These are phyloP conservation scores for Glossophaga mutica DNA, from an alignment of 2,797 vertebrate species.

Conservation along the genomic window DNA sequence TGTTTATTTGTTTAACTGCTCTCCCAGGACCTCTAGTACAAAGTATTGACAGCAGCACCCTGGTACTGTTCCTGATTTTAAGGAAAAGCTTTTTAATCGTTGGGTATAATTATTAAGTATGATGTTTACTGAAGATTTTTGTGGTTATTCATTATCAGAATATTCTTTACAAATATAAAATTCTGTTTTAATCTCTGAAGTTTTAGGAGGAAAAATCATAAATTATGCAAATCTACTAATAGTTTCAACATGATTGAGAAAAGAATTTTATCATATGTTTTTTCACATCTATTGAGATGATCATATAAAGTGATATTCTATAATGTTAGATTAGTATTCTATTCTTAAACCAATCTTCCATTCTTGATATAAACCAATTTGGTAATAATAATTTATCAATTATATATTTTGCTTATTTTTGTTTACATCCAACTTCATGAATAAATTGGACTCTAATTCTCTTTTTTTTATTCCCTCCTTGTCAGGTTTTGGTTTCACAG, in stretches of 20 bases:
- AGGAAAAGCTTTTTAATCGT: not conserved
- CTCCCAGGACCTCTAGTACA: not conserved
- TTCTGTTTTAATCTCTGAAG: not conserved
- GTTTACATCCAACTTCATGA: not conserved
- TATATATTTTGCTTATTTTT: not conserved
- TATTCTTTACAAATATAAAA: not conserved
- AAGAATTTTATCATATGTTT: not conserved
- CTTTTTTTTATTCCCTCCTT: not conserved
- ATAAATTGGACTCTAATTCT: not conserved
- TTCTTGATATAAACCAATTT: not conserved
- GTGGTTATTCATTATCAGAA: not conserved
- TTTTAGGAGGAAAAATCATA: not conserved
- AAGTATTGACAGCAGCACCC: not conserved
- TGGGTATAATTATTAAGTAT: not conserved
- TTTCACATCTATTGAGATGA: not conserved
- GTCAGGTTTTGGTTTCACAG: not conserved
- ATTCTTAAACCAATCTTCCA: not conserved
- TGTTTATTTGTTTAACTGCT: not conserved
- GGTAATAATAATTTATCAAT: not conserved
- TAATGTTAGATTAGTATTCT: not conserved
- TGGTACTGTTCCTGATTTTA: not conserved
- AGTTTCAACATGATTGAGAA: not conserved
- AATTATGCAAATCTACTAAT: not conserved
- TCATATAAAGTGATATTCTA: not conserved
- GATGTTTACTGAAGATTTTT: not conserved